A percentile compares a stretch with the other conserved stretches of the same genome.
These are phyloP conservation scores for Saguinus imperator DNA, from an alignment of 2,113 vertebrate species.

Conservation along the genomic window DNA sequence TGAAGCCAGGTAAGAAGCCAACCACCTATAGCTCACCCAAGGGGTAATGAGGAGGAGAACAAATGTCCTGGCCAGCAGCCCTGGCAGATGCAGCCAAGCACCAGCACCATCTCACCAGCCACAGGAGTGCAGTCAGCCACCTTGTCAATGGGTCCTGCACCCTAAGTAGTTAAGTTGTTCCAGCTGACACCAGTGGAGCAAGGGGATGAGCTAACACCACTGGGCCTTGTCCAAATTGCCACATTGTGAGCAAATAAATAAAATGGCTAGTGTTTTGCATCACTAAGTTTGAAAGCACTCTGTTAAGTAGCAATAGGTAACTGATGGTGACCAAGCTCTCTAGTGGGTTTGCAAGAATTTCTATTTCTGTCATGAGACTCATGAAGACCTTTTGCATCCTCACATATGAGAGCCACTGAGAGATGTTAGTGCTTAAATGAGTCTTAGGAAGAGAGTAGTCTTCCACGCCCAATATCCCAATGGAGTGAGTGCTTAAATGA, in stretches of 20 bases:
- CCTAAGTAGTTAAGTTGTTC: background rate
- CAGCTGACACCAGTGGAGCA: background rate
- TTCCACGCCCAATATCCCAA: background rate
- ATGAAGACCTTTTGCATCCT: background rate
- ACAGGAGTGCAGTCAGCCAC: background rate
- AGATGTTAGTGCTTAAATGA: background rate
- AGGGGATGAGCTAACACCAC: background rate
- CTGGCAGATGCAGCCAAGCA: background rate
- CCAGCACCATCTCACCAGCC: background rate
- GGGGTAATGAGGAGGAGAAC: background rate
- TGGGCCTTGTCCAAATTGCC: background rate
- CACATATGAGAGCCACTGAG: background rate
- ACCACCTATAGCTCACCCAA: rapidly evolving
- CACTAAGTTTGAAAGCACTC: background rate
- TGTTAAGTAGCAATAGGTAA: no score
- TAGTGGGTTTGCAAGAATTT: background rate
- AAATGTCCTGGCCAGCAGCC: background rate
- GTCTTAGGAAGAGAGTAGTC: background rate
- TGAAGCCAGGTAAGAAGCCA: background rate
- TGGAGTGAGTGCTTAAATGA: background rate
- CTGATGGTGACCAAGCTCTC: background rate
- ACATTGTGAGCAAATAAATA: background rate
- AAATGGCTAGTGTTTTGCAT: background rate
- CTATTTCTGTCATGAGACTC: background rate
- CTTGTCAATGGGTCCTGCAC: background rate